Evolutionary conservation across 2,113 vertebrate genomes (phyloP).

Genomic region (Meles meles): DNA sequence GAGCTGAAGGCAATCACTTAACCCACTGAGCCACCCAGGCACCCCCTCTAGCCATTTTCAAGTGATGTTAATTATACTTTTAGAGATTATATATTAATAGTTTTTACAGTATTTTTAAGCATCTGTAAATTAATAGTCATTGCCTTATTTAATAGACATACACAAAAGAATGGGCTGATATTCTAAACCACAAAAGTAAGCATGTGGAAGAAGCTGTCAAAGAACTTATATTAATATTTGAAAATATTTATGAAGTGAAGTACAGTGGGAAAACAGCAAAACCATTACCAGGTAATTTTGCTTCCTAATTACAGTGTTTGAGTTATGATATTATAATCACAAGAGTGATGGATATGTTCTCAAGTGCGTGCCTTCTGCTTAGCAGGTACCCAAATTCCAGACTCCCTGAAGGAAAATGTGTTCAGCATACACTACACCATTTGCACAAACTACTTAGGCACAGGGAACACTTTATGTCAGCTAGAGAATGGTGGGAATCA

Average conservation of each 20-base stretch:
- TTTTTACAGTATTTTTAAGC: not conserved
- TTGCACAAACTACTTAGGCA: not conserved
- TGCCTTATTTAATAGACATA: constrained; percentile 78
- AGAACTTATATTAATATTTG: constrained; percentile 83
- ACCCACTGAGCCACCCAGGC: no score
- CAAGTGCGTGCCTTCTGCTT: not conserved
- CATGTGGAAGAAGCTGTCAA: constrained; percentile 83
- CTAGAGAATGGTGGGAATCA: not conserved
- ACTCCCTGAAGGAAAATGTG: not conserved
- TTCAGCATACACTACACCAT: not conserved
- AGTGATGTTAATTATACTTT: not conserved
- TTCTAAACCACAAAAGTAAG: constrained; percentile 83
- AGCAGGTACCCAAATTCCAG: not conserved
- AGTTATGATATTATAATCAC: not conserved
- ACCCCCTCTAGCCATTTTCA: not conserved
- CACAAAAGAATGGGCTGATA: constrained; percentile 81
- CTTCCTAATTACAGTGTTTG: not conserved
- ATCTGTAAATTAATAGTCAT: constrained; percentile 24
- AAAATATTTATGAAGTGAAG: constrained; percentile 79
- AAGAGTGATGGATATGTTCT: not conserved
- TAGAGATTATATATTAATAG: not conserved
- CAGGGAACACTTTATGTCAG: not conserved
- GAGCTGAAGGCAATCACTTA: no score
- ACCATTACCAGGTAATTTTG: constrained; percentile 49
- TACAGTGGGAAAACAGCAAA: constrained; percentile 52